These are phyloP conservation scores for Syrrhaptes paradoxus DNA, from an alignment of 2,113 vertebrate species.

Conservation along the genomic window DNA sequence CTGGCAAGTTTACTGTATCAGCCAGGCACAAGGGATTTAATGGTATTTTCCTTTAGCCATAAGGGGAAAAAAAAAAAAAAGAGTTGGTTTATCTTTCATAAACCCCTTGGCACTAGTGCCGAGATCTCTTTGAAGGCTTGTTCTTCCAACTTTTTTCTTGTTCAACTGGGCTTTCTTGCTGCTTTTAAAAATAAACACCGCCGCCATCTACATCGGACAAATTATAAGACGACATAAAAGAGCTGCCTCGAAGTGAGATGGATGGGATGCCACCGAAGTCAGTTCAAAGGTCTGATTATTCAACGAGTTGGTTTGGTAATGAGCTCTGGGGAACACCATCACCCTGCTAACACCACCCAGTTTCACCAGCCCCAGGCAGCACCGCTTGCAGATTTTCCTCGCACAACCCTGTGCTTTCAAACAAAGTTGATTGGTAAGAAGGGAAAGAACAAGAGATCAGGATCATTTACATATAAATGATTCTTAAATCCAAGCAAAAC, in stretches of 20 bases:
- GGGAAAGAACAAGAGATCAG: slow-evolving; percentile 2
- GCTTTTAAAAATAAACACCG: slow-evolving; percentile 15
- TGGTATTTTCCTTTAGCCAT: not conserved
- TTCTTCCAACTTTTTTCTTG: not conserved
- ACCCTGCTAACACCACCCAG: not conserved
- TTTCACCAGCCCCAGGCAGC: not conserved
- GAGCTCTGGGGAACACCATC: not conserved
- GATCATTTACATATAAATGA: slow-evolving; percentile 53
- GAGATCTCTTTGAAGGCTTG: not conserved
- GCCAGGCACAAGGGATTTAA: not conserved
- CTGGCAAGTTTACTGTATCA: not conserved
- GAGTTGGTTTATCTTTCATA: not conserved
- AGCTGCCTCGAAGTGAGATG: not conserved
- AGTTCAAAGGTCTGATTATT: not conserved
- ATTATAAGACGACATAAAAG: not conserved
- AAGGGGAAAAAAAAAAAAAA: not conserved
- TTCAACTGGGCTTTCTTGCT: not conserved
- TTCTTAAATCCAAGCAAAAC: slow-evolving; percentile 29
- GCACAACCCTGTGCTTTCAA: not conserved
- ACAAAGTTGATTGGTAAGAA: slow-evolving; percentile 11
- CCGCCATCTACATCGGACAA: not conserved
- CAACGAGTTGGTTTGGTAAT: not conserved
- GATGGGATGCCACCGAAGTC: not conserved
- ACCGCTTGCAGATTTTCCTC: not conserved
- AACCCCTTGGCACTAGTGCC: not conserved